These are phyloP conservation scores for Rhabdornis inornatus DNA, from an alignment of 2,113 vertebrate genomes.

Conservation along the genomic window DNA sequence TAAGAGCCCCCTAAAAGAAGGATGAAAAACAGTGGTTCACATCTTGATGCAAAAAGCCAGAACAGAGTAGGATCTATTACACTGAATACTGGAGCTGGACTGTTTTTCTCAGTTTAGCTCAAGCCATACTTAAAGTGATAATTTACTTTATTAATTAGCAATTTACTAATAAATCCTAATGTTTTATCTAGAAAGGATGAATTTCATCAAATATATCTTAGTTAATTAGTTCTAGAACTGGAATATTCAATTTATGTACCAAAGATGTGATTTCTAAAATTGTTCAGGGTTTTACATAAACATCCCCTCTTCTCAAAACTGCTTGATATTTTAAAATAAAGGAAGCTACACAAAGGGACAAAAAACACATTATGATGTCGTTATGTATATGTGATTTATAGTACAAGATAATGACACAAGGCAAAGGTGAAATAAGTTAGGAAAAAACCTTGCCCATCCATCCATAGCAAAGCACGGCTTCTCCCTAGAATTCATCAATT, in stretches of 20 bases:
- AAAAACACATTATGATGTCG: neutral
- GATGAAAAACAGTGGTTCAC: neutral
- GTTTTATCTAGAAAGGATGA: neutral
- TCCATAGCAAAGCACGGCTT: neutral
- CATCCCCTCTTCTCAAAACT: neutral
- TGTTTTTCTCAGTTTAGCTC: neutral
- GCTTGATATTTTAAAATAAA: neutral
- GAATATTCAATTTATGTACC: neutral
- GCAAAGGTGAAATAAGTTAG: neutral
- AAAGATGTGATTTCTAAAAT: neutral
- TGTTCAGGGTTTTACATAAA: neutral
- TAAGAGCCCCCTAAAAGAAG: constrained; percentile 84
- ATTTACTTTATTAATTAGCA: neutral
- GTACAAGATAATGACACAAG: neutral
- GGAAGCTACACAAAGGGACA: neutral
- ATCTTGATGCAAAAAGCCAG: neutral
- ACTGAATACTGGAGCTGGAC: neutral
- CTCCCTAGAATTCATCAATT: neutral
- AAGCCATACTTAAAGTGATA: neutral
- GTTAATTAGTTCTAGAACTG: neutral
- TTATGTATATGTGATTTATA: neutral
- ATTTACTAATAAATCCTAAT: neutral
- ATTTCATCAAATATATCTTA: neutral
- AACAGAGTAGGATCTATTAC: neutral
- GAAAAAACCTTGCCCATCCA: neutral